phyloP scores from a whole-genome alignment of 2,113 vertebrate genomes.

The Hiodon alosoides region DNA sequence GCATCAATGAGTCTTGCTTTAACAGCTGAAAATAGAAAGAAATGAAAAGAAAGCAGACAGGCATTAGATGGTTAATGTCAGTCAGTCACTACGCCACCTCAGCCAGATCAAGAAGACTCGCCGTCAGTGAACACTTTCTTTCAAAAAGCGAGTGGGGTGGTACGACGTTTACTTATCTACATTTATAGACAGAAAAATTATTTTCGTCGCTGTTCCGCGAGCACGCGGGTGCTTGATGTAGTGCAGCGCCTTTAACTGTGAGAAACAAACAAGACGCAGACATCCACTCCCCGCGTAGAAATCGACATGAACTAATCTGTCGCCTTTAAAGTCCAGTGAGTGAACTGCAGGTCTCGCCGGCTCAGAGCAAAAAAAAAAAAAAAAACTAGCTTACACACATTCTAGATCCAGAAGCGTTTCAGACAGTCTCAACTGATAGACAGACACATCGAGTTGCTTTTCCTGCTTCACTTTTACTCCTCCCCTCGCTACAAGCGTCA shows the following conservation, averaged over 20 bases:
- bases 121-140: constrained; percentile 70
- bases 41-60: constrained; percentile 63
- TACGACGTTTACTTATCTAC: constrained; percentile 69
- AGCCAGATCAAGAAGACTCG: constrained; percentile 80
- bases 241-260: constrained; percentile 64
- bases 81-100: constrained; percentile 86
- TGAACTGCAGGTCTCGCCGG: constrained; percentile 69
- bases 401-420: constrained; percentile 87
- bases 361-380: constrained; percentile 76
- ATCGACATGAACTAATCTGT: constrained; percentile 68
- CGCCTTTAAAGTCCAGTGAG: constrained; percentile 71
- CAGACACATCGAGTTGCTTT: constrained; percentile 98
- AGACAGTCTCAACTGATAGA: constrained; percentile 99
- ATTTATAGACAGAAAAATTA: constrained; percentile 58
- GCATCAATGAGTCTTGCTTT: constrained; percentile 31
- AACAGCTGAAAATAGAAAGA: constrained; percentile 65
- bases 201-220: constrained; percentile 55
- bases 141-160: constrained; percentile 54
- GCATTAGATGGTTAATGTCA: constrained; percentile 82
- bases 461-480: constrained; percentile 91
- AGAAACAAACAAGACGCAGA: constrained; percentile 61
- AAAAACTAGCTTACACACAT: constrained; percentile 66
- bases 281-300: constrained; percentile 73
- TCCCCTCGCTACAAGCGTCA: constrained; percentile 91
- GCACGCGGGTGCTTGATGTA: constrained; percentile 64